Conservation (phyloP, 2,113 vertebrate species). For the Rhinopithecus roxellana region DNA sequence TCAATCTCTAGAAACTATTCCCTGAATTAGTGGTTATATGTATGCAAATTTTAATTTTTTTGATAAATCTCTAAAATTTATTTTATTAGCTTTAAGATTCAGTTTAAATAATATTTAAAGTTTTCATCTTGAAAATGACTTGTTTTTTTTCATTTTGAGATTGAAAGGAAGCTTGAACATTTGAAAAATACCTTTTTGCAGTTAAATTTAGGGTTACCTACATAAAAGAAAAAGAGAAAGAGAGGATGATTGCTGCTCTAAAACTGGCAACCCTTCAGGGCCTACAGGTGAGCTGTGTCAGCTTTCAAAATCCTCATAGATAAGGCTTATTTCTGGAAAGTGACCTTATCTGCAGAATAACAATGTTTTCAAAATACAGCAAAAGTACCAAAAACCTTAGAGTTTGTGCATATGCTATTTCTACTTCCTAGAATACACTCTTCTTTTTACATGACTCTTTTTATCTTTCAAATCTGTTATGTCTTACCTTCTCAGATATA, state of each 20-base stretch:
- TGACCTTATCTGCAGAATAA: not conserved
- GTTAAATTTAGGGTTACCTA: too few species aligned
- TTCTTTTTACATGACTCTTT: not conserved
- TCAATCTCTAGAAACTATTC: not conserved
- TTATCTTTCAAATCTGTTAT: not conserved
- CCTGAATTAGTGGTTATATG: not conserved
- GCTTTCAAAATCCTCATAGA: too few species aligned
- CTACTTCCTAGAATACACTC: not conserved
- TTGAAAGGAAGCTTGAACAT: not conserved
- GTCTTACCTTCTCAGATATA: not conserved
- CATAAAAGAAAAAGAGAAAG: too few species aligned
- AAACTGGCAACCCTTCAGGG: not conserved
- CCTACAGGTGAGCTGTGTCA: not conserved
- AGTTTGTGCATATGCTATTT: not conserved
- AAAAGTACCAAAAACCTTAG: not conserved
- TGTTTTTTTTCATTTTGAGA: not conserved
- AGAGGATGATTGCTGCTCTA: fast-evolving
- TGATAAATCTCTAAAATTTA: not conserved
- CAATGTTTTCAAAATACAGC: not conserved
- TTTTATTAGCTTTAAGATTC: not conserved
- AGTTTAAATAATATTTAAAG: not conserved
- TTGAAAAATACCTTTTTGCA: not conserved
- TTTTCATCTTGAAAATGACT: not conserved
- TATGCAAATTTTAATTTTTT: not conserved
- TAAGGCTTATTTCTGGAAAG: not conserved